Base-by-base conservation (phyloP, 2,113 vertebrate species). In the Eclectus roratus region DNA sequence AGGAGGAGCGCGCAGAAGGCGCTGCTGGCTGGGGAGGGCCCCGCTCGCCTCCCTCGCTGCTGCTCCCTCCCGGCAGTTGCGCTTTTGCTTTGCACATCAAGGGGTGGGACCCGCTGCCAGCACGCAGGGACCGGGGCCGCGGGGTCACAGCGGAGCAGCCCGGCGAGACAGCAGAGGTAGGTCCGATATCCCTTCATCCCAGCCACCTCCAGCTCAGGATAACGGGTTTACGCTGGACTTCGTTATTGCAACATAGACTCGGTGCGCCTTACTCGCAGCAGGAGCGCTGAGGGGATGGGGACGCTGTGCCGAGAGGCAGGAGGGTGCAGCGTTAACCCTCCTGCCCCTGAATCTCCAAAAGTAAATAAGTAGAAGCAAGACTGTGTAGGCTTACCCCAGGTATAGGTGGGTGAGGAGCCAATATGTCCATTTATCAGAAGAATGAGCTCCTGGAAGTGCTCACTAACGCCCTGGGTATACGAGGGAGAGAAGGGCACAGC, bases 241-340 rank as follows among this genome's bases (percentile, higher is more conserved):
- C 49, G 1, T 25, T 18, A 9, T 17, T 8, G 18, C 10, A 19
- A 11, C 1, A 0, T 6, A 1, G 31, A 9, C 33, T 43, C 1
- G 10, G 70, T 7, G 65, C 3, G 3, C 52, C 7, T 20, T 12
- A 5, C 39, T 24, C 1, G 0, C 0, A 0, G 7, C 3, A 1
- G 28, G 4, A 35, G 79, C 0, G 79, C 15, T 2, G 44, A 39
- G n/a, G 66, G 53, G 69, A 23, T 10, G 63, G 64, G 69, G 74
- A 17, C 33, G 3, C 13, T 3, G 8, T 17, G 4, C 20, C 1
- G 3, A 60, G 31, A 19, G 71, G 11, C 43, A 19, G 61, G 16
- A 19, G 71, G 63, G 44, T 14, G 16, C 83, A 25, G 72, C 2
- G 0, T 15, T 43, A 35, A 3, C 13, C 28, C 9, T 27, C 2